Evolutionary conservation across 2,888 invertebrate species (phyloP), one percentile per base, ranked within the genome.

Genomic region (Hydrotaea diabolus): DNA sequence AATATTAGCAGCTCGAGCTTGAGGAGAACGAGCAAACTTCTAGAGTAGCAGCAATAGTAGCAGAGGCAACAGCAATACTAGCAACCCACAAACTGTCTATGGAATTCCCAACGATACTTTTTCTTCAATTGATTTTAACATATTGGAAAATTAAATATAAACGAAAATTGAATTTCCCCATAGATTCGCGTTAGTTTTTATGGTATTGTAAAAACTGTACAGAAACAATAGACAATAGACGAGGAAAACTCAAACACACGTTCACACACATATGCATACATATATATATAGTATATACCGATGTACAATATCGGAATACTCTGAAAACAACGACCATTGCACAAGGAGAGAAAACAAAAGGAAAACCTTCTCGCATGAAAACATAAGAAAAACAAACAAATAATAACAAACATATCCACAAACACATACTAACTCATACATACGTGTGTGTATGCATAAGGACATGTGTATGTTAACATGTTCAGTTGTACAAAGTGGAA

Each of bases 71-170:
- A n/a, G n/a, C n/a, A n/a, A n/a, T 2, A 21, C 57, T 59, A 66
- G 43, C 69, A 80, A 77, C 26, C 74, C 83, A 77, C 82, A 83
- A 85, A 80, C 75, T 85, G 82, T 85, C 85, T 85, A 80, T 78
- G 80, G 74, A 78, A 85, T 85, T 80, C 83, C 82, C 80, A 75
- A 49, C 62, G 78, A 85, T 85, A 83, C 77, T 82, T 83, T 82
- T 83, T 75, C 83, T 83, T 78, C 80, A 80, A 80, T 85, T 85
- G 80, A 85, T 85, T 85, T 85, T 82, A 83, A 85, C 83, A 83
- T 85, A 83, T 82, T 85, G 82, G 82, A 83, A 82, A 82, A 85
- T 83, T 82, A 85, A 85, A 85, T 85, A 85, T 80, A 85, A 85
- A 85, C 80, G 85, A 85, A 82, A 85, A 85, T 85, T 85, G 79